Base-by-base conservation (phyloP, 35 echinoderm and acorn worm genomes). In the Amphiura filiformis region DNA sequence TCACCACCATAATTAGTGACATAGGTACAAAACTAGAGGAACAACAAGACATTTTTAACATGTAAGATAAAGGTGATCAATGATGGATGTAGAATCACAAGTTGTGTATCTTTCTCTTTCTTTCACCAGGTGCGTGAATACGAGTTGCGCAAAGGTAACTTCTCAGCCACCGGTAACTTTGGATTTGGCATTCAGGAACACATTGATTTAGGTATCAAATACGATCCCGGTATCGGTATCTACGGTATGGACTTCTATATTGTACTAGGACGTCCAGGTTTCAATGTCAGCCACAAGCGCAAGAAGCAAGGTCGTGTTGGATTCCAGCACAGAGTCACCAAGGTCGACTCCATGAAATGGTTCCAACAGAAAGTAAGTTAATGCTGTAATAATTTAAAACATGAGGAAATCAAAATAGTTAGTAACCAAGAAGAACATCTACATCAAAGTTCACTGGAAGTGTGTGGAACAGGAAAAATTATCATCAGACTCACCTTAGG, bases 131-230 rank as follows among this genome's bases (percentile, higher is more conserved):
- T 99, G 37, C 93, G 96, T 90, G 96, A 99, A 82, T 99, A 99
- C 56, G 96, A 99, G 75, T 92, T 99, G 90, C 83, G 96, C 31
- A 99, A 99, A 70, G 93, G 92, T 76, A 99, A 99, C 85, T 99
- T 99, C 84, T 99, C 96, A n/a, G 35, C 80, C 18, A 95, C 96
- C 1, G 96, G 93, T 83, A 99, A 99, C 96, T 99, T 99, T 95
- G 96, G 96, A 31, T 99, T 99, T 88, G 96, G 96, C 28, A 94
- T 99, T 86, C 96, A 99, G 83, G 96, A 99, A 90, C 96, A 99
- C 90, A 99, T 99, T 64, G 96, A 98, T 88, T 85, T 99, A 31
- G 96, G 96, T 15, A 99, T 99, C 93, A 99, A 99, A 88, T 99
- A 99, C 56, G 96, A 99, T 78, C 96, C 96, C 22, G 84, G 96